These are phyloP conservation scores for Heteromurus nitidus DNA, from an alignment of 2,888 invertebrate species.

Conservation along the genomic window DNA sequence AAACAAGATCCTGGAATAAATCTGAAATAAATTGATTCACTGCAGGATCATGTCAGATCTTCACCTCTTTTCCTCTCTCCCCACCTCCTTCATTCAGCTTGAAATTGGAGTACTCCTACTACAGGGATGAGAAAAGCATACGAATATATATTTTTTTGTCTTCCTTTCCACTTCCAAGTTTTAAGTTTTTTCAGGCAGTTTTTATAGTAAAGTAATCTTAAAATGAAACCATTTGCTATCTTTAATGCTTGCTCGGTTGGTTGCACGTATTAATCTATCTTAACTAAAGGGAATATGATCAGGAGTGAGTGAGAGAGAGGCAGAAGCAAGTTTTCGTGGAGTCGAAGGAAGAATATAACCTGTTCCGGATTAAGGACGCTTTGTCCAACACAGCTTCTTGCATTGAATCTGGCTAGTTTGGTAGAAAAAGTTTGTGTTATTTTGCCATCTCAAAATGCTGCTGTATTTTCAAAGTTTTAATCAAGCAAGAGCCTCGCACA, in stretches of 20 bases:
- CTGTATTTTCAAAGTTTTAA: too few species aligned
- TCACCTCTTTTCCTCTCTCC: conserved; percentile 15
- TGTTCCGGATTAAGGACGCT: conserved; percentile 49
- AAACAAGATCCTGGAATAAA: conserved; percentile 55
- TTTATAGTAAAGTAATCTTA: conserved; percentile 45
- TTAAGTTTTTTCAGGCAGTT: background rate
- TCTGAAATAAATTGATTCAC: conserved; percentile 62
- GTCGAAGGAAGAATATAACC: conserved; percentile 34
- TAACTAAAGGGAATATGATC: background rate
- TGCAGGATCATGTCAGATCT: conserved; percentile 51
- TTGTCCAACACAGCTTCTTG: background rate
- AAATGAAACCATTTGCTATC: conserved; percentile 53
- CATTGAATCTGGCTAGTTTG: too few species aligned
- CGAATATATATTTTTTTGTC: conserved; percentile 5
- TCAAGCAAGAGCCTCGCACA: too few species aligned
- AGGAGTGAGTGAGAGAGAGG: background rate
- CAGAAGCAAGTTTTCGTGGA: background rate
- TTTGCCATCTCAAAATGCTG: too few species aligned
- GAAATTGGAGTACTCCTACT: conserved; percentile 41
- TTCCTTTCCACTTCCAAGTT: background rate
- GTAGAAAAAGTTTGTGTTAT: too few species aligned
- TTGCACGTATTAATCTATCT: conserved; percentile 23
- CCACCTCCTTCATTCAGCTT: conserved; percentile 6
- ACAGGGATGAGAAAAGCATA: too few species aligned
- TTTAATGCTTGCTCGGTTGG: conserved; percentile 49